Evolutionary conservation across 2,113 vertebrate species (phyloP).

Genomic region (Antechinus stuartii): DNA sequence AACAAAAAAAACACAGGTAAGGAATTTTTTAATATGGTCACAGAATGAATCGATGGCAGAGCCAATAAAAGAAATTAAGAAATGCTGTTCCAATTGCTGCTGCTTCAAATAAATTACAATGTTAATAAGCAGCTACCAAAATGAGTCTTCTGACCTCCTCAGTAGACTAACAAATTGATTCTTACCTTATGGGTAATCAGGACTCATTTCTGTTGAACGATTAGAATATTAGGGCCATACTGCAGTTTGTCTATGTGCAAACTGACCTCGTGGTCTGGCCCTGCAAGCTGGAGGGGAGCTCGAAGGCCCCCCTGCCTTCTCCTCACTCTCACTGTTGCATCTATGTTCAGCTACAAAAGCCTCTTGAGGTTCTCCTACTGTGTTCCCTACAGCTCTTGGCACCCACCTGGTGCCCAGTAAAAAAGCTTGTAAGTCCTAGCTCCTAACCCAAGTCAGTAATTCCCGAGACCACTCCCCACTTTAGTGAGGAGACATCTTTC

Average conservation of each 20-base stretch:
- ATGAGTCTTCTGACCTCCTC: background rate
- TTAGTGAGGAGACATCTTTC: background rate
- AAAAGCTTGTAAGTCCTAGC: background rate
- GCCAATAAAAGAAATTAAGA: background rate
- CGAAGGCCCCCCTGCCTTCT: background rate
- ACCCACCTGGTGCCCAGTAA: conserved; percentile 15
- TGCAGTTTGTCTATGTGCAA: background rate
- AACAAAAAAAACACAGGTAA: background rate
- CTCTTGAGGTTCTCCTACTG: background rate
- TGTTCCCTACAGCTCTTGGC: background rate
- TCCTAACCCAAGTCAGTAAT: background rate
- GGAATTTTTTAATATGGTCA: background rate
- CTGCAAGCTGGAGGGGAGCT: background rate
- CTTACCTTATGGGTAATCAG: background rate
- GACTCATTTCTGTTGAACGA: background rate
- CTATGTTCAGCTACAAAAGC: background rate
- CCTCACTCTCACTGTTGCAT: background rate
- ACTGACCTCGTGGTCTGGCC: background rate
- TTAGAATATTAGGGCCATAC: background rate
- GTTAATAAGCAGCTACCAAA: background rate
- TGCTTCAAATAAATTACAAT: background rate
- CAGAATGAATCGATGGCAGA: background rate
- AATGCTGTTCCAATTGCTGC: background rate
- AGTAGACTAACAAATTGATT: background rate
- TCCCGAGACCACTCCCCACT: background rate